Base-by-base conservation (phyloP, 2,113 vertebrate species). In the Pantherophis guttatus region DNA sequence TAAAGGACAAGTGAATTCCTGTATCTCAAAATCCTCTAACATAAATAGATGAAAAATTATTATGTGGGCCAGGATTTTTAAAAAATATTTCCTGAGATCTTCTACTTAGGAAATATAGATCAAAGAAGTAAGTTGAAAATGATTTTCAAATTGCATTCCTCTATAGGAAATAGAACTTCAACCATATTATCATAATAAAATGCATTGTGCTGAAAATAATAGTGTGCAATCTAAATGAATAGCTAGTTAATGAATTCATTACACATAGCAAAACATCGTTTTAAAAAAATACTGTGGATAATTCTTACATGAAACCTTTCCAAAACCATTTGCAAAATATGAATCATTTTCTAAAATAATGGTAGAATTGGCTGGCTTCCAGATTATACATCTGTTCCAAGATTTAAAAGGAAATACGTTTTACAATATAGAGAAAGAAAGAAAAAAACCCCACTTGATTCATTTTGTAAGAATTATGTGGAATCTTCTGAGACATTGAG, bases 251-350 rank as follows among this genome's bases (percentile, higher is more conserved):
- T 90, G 57, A 90, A 90, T 93, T 90, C 89, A 33, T 55, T 62
- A 90, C 81, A 33, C 81, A 87, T 52, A 90, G 88, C 29, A 90
- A 86, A 93, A 93, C 88, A 90, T 93, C 81, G 87, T 90, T 93
- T 93, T 87, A 93, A 48, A 48, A 48, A 90, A 90, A 62, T 53
- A 53, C 92, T 54, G 52, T 53, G 92, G 86, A 50, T 93, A 89
- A 93, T 90, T 86, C 54, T 58, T 39, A 86, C 57, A 90, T 48
- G 89, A 90, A 90, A 87, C 48, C 75, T 93, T 93, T 93, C 57
- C 81, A 93, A 81, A 44, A 53, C 92, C 89, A 90, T 90, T 93
- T 93, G 92, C 89, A 29, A 90, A 85, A 87, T 70, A 92, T n/a
- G 26, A 90, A 94, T 59, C 48, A 90, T 54, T 55, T 86, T 88